Percentiles rank a stretch among this genome's conserved stretches.
Evolutionary conservation across 2,888 invertebrate species (phyloP).

Genomic region (Ischnus inquisitorius): DNA sequence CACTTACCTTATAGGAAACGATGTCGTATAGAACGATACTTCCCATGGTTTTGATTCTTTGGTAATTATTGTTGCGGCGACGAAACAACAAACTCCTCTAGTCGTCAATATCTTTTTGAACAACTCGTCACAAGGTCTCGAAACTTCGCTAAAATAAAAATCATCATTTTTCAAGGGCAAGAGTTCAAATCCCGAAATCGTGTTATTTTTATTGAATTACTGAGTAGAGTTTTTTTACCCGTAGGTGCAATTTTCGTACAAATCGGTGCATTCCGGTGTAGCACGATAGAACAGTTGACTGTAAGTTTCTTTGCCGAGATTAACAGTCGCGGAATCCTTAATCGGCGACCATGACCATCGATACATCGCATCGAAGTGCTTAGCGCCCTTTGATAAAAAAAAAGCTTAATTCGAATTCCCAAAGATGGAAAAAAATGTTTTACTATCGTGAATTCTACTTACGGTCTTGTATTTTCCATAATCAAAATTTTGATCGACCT

Average conservation of each 20-base stretch:
- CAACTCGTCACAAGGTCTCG: conserved; percentile 21
- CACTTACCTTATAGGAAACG: conserved; percentile 51
- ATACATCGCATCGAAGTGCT: conserved; percentile 54
- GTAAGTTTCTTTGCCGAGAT: conserved; percentile 35
- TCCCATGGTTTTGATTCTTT: conserved; percentile 8
- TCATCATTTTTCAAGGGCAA: not conserved
- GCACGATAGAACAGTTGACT: conserved; percentile 58
- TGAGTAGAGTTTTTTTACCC: conserved; percentile 61
- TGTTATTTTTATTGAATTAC: not conserved
- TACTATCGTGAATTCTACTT: conserved; percentile 28
- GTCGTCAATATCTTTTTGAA: conserved; percentile 39
- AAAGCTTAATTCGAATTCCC: not conserved
- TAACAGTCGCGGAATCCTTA: not conserved
- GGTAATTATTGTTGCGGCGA: conserved; percentile 7
- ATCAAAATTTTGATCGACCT: conserved; percentile 62
- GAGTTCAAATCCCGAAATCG: not conserved
- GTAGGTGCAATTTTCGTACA: conserved; percentile 66
- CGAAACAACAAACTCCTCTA: conserved; percentile 61
- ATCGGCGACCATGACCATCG: conserved; percentile 62
- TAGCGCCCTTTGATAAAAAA: conserved; percentile 29
- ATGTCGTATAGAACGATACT: conserved; percentile 12
- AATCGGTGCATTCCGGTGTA: conserved; percentile 66
- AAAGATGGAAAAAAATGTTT: not conserved
- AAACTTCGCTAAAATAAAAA: conserved; percentile 31
- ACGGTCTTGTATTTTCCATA: conserved; percentile 61